Base-by-base conservation (phyloP, 1,140 invertebrate genomes). In the Ceratina australensis region DNA sequence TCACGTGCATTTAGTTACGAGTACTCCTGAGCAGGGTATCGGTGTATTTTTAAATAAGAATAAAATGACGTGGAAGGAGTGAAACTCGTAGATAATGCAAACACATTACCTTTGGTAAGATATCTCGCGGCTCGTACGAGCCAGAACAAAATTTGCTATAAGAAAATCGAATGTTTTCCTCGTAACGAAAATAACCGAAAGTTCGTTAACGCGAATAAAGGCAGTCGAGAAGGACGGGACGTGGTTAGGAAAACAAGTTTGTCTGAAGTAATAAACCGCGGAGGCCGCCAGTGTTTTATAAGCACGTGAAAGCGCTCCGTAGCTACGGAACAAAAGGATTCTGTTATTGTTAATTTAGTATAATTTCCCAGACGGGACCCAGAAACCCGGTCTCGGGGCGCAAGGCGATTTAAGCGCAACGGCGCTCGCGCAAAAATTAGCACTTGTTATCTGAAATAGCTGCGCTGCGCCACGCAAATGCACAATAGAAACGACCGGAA, bases 331-430 rank as follows among this genome's bases (percentile, higher is more conserved):
- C 64, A 75, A 75, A 67, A 54, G n/a, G 18, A 33, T 59, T 18
- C 42, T 68, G 64, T 50, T 68, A 75, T 67, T 68, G 73, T 75
- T 67, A 75, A 75, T 68, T 75, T 68, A 75, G 54, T 47, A 68
- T 68, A 75, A 75, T 68, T 75, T 60, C n/a, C 22, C 13, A 50
- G 4, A 33, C 26, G 24, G 2, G 33, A 42, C 33, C 33, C 33
- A 42, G 33, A 42, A 42, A 42, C 33, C 2, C 33, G 33, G 33
- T 8, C 33, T 42, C 33, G 22, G 47, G 49, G 15, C 24, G 61
- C 15, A 16, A 0, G 42, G 24, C 49, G 73, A n/a, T 24, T 68
- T 68, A 50, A 75, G 26, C 33, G 64, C 33, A 67, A 47, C n/a
- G 26, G n/a, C 18, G 47, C 49, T 47, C 49, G 71, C 57, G 49